Evolutionary conservation across 2,113 vertebrate species (phyloP), one percentile per base, ranked within the genome.

Genomic region (Dicerorhinus sumatrensis): DNA sequence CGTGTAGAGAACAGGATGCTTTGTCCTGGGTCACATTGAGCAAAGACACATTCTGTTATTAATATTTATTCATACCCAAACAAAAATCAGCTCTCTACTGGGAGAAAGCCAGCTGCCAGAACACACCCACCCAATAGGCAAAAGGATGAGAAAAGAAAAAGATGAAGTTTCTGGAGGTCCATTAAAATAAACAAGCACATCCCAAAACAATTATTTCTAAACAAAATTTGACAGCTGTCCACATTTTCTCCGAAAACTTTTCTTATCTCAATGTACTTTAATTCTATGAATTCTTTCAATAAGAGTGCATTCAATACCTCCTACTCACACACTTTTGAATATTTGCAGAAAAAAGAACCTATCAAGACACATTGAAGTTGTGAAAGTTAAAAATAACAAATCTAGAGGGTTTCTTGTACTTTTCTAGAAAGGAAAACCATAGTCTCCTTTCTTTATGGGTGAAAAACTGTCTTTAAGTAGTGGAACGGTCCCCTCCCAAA

Each of bases 121-220:
- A 88, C 5, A 97, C 1, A 46, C 31, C 54, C 17, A 60, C 14
- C 9, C 33, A 85, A 36, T 1, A 95, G 69, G 54, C 36, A 73
- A 83, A 42, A 76, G 29, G 6, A 86, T 69, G 51, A 96, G 46
- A 88, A 88, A 29, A 91, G 62, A 89, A 62, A 86, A 75, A 86
- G 29, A 62, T 33, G 51, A 85, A 62, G 23, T 69, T 76, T 67
- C 72, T 70, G 16, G 58, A 94, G 39, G 25, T 39, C 79, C 51
- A 76, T 73, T 70, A 77, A 91, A 86, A 62, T 76, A 82, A 90
- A 79, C 4, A 86, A 69, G 48, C 10, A 36, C 17, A 92, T 69
- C 29, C 17, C 54, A n/a, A 97, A 92, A 95, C 60, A 95, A 92
- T 92, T 17, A 73, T 75, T 75, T 89, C 16, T 60, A 85, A 96